Evolutionary conservation across 2,113 vertebrate genomes (phyloP), one percentile per base, ranked within the genome.

Genomic region (Catharus minimus): DNA sequence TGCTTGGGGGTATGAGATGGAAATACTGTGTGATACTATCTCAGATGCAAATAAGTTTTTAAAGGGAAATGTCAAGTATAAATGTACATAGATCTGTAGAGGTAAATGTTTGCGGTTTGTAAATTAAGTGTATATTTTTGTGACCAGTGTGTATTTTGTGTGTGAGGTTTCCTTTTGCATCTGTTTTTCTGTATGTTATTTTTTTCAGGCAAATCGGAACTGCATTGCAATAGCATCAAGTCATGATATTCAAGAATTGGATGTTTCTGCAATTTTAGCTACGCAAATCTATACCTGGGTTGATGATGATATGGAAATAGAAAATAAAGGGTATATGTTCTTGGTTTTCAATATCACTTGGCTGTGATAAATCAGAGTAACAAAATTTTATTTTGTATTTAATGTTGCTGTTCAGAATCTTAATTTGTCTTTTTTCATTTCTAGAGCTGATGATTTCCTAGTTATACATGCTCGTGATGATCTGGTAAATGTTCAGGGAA

Each of bases 171-270:
- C 27, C 20, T 72, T 82, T 62, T 69, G 30, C 68, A 73, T 21
- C 3, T 86, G 11, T 83, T 15, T 50, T 60, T 92, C 30, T 88
- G 14, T 80, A 57, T 85, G 10, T 56, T 58, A 16, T 15, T 95
- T 46, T 96, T 95, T 95, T 95, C 95, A 99, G 99, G 99, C 99
- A 79, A 99, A 99, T 96, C 98, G 98, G 62, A 99, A 99, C 96
- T 99, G 99, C 97, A 98, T 99, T 97, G 99, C 99, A 92, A 98
- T 99, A 91, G 99, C 99, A 89, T 99, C 99, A 3, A 99, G 98
- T 86, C 99, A 99, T 85, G 99, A 99, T 95, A 98, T 99, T 97
- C 99, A 99, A 96, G 99, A 99, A 97, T 87, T 99, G 91, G 99
- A 99, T 94, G 98, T 99, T 96, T 99, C 99, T 94, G 98, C 98